Conservation (phyloP, 1,140 invertebrate species). For the Intoshia linei region DNA sequence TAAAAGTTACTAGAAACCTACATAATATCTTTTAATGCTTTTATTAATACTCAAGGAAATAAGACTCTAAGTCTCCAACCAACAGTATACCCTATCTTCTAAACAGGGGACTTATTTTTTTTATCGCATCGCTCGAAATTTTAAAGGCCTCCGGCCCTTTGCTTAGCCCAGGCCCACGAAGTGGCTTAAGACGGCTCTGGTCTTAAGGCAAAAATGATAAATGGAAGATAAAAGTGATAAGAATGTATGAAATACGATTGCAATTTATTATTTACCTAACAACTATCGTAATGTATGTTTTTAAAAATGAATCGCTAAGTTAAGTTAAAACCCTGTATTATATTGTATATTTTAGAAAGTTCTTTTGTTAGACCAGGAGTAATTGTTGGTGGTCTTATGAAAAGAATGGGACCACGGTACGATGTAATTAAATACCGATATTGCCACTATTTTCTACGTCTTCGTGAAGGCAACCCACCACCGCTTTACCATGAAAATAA, state of each 20-base stretch:
- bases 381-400: conserved; percentile 41
- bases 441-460: conserved; percentile 47
- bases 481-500: conserved; percentile 36
- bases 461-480: conserved; percentile 70
- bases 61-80: no score
- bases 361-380: conserved; percentile 8
- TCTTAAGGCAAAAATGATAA: background rate
- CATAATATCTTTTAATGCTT: no score
- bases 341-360: conserved; percentile 9
- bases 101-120: background rate
- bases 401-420: conserved; percentile 36
- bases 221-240: background rate
- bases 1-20: background rate
- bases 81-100: no score
- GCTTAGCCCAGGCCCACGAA: no score
- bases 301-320: background rate
- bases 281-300: no score
- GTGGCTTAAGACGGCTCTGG: no score
- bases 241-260: no score
- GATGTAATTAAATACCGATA: conserved; percentile 43
- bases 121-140: no score
- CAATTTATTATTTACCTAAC: no score
- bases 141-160: no score
- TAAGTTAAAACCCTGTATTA: conserved; percentile 2
- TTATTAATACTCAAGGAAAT: no score